These are phyloP conservation scores for Lepeophtheirus nordmannii DNA, from an alignment of 2,888 invertebrate genomes.

Conservation along the genomic window DNA sequence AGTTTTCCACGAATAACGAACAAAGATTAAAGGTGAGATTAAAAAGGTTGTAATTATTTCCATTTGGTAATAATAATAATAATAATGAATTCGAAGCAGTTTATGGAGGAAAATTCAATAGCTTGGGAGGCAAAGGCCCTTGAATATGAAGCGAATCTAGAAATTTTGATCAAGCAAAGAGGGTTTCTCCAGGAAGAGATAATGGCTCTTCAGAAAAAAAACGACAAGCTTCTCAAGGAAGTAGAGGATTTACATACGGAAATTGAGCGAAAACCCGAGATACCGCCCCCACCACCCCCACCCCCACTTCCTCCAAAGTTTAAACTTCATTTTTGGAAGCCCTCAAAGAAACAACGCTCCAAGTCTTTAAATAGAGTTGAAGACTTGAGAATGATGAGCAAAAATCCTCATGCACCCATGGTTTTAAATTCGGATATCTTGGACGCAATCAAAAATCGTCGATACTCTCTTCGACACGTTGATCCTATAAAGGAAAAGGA, in stretches of 20 bases:
- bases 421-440: background rate
- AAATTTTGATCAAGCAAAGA: constrained; percentile 1
- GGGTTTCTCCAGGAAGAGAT: background rate
- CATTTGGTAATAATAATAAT: background rate
- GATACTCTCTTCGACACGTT: constrained; percentile 7
- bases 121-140: background rate
- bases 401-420: background rate
- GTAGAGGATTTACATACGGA: background rate
- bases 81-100: background rate
- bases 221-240: background rate
- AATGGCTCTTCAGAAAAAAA: background rate
- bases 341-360: background rate
- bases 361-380: background rate
- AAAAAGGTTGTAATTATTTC: too few relatives aligned
- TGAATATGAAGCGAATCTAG: background rate
- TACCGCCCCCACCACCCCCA: constrained; percentile 10
- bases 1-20: background rate
- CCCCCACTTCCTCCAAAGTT: constrained; percentile 9
- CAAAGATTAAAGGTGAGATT: background rate
- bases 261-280: background rate
- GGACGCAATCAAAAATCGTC: constrained; percentile 16
- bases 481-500: background rate
- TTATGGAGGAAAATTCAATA: background rate
- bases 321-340: background rate
- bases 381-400: background rate